Evolutionary conservation across 2,113 vertebrate species (phyloP).

Genomic region (Ceuthmochares aereus): DNA sequence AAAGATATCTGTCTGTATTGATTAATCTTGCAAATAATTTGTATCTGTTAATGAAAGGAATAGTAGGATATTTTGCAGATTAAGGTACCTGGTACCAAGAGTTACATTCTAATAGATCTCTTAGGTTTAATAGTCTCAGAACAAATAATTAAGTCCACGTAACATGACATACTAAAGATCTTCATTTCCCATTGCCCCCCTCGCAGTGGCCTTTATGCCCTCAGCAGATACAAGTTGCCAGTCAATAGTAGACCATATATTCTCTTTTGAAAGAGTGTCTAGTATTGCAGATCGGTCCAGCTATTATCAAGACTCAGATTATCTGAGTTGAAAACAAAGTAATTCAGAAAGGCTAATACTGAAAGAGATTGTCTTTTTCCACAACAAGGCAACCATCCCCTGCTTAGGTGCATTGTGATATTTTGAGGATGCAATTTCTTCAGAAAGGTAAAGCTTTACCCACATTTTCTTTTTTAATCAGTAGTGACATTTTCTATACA

Average conservation of each 20-base stretch:
- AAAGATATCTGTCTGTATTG: not conserved
- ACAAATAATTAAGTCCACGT: not conserved
- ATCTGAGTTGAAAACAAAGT: not conserved
- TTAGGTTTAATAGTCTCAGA: not conserved
- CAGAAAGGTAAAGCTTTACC: not conserved
- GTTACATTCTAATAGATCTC: not conserved
- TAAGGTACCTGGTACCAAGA: not conserved
- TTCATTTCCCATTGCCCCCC: not conserved
- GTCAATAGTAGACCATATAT: not conserved
- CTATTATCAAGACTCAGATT: not conserved
- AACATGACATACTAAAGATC: not conserved
- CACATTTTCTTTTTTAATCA: not conserved
- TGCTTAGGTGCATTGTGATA: not conserved
- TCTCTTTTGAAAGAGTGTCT: not conserved
- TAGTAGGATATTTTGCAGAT: not conserved
- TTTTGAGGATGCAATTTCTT: not conserved
- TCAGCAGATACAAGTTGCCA: not conserved
- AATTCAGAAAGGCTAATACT: not conserved
- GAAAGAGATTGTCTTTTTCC: not conserved
- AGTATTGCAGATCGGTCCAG: not conserved
- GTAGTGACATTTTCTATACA: not conserved
- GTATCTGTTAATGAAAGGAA: not conserved
- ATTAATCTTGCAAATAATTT: not conserved
- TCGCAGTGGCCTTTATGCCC: not conserved
- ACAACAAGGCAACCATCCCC: not conserved